Evolutionary conservation across 2,797 vertebrate genomes (phyloP).

Genomic region (Glyptemys insculpta): DNA sequence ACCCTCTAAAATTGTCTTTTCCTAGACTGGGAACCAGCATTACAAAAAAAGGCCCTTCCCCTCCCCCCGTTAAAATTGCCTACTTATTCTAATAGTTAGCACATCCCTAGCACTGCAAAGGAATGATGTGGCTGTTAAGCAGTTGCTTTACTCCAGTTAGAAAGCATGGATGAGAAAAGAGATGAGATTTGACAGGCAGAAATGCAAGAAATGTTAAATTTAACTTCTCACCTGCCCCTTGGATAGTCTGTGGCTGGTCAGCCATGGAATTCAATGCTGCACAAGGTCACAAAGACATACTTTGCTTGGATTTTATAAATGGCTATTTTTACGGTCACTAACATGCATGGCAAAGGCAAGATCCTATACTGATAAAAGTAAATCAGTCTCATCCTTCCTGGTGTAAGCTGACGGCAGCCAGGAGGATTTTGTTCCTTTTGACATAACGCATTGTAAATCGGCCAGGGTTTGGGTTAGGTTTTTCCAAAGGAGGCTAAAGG

Average conservation of each 20-base stretch:
- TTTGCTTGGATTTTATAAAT: slow-evolving; percentile 22
- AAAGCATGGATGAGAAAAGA: neutral
- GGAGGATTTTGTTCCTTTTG: neutral
- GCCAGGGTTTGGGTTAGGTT: neutral
- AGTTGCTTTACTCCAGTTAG: neutral
- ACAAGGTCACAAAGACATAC: neutral
- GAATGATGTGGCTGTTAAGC: neutral
- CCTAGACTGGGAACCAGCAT: neutral
- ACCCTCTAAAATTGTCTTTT: neutral
- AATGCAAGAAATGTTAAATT: neutral
- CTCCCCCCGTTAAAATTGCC: neutral
- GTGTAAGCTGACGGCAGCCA: neutral
- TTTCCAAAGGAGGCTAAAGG: slow-evolving; percentile 3
- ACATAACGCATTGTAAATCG: neutral
- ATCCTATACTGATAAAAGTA: neutral
- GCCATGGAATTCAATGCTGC: neutral
- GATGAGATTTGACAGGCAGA: slow-evolving; percentile 4
- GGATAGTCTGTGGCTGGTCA: neutral
- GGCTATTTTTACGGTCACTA: neutral
- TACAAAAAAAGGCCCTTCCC: neutral
- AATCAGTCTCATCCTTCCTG: neutral
- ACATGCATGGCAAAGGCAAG: neutral
- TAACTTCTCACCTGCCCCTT: neutral
- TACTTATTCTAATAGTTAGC: neutral
- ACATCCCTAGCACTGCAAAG: neutral